Percentiles rank a stretch among this genome's conserved stretches.
Conservation (phyloP, 2,113 vertebrate genomes). For the Regulus satrapa region DNA sequence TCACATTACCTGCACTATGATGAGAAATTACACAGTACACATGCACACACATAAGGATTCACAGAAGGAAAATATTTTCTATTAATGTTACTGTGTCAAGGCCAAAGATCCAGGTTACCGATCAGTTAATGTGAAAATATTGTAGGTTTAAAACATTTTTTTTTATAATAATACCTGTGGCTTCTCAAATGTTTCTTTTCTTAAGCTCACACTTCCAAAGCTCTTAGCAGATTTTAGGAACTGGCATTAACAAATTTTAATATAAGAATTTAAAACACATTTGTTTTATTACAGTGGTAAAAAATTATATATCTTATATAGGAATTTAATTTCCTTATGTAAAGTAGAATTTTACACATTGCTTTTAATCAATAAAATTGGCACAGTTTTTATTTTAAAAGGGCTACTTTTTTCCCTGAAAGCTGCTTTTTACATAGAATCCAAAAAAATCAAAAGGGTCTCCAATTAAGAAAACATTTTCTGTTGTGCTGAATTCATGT, state of each 20-base stretch:
- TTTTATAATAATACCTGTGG: background rate
- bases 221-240: slow-evolving; percentile 24
- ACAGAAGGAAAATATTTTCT: background rate
- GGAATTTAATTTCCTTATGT: slow-evolving; percentile 46
- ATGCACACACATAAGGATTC: background rate
- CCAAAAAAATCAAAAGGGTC: slow-evolving; percentile 86
- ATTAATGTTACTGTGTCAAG: background rate
- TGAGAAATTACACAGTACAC: background rate
- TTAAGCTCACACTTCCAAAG: background rate
- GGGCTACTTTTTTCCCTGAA: background rate
- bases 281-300: slow-evolving; percentile 6
- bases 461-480: slow-evolving; percentile 93
- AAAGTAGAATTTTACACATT: slow-evolving; percentile 38
- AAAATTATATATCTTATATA: slow-evolving; percentile 35
- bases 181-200: background rate
- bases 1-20: background rate
- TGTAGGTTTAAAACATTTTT: background rate
- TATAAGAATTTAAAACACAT: background rate
- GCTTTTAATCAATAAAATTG: slow-evolving; percentile 72
- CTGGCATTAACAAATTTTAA: slow-evolving; percentile 25
- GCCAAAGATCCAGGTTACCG: background rate
- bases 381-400: slow-evolving; percentile 64
- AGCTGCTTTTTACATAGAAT: slow-evolving; percentile 80
- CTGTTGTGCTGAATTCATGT: slow-evolving; percentile 95
- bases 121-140: background rate